Conservation (phyloP, 1,140 invertebrate species). For the Ostrea denselamellosa region DNA sequence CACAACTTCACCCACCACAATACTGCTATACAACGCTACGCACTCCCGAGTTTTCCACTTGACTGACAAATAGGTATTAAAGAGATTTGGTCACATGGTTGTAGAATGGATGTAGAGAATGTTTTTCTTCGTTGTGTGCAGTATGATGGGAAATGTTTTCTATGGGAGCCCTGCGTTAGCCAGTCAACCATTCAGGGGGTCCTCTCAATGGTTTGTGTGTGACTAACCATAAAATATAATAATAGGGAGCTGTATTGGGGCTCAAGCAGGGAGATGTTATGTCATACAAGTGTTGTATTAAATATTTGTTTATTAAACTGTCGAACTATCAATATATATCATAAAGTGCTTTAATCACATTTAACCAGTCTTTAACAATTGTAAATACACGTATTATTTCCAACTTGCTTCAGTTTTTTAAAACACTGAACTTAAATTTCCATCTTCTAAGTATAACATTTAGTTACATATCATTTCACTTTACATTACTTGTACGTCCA, state of each 20-base stretch:
- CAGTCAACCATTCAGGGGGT: slow-evolving; percentile 28
- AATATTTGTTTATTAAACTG: slow-evolving; percentile 17
- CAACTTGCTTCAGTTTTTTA: not conserved
- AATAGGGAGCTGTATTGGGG: slow-evolving; percentile 4
- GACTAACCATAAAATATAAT: slow-evolving; percentile 39
- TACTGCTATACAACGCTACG: slow-evolving; percentile 8
- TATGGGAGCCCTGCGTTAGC: not conserved
- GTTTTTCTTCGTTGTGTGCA: slow-evolving; percentile 26
- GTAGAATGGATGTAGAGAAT: slow-evolving; percentile 35
- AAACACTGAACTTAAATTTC: too few species aligned
- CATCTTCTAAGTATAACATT: not conserved
- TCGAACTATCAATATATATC: not conserved
- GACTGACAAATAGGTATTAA: slow-evolving; percentile 38
- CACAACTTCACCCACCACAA: slow-evolving; percentile 7
- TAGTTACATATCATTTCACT: too few species aligned
- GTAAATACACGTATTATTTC: not conserved
- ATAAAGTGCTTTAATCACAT: not conserved
- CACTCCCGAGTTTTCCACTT: slow-evolving; percentile 31
- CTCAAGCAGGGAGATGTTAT: slow-evolving; percentile 13
- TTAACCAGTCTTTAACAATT: not conserved
- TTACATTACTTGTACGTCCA: too few species aligned
- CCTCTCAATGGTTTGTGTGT: slow-evolving; percentile 28
- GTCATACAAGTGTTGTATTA: slow-evolving; percentile 36
- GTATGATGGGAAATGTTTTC: slow-evolving; percentile 39
- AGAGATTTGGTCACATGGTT: slow-evolving; percentile 34